Evolutionary conservation across 1,140 invertebrate species (phyloP).

Genomic region (Drosophila parabipectinata): DNA sequence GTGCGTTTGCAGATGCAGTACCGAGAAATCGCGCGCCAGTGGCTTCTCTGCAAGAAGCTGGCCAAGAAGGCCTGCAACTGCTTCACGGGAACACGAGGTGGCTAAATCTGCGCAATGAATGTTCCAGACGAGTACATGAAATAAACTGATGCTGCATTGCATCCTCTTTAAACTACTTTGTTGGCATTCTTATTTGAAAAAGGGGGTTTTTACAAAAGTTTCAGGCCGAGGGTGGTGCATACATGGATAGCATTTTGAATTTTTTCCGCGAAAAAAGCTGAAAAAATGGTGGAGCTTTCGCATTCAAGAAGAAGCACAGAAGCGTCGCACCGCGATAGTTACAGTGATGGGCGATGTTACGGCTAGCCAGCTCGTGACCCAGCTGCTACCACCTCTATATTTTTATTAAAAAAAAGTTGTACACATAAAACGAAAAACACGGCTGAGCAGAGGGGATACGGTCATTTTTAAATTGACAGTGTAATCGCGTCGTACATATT

Average conservation of each 20-base stretch:
- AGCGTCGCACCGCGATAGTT: background rate
- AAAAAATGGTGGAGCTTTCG: background rate
- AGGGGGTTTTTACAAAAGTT: too few species aligned
- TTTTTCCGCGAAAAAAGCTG: background rate
- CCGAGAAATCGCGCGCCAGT: background rate
- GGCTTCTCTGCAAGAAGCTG: background rate
- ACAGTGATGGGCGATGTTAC: background rate
- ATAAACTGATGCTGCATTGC: background rate
- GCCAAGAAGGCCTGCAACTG: background rate
- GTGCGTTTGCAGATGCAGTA: background rate
- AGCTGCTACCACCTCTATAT: constrained; percentile 18
- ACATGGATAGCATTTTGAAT: background rate
- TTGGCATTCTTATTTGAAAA: too few species aligned
- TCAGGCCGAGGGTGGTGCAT: too few species aligned
- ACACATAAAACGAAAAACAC: constrained; percentile 62
- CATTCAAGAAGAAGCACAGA: background rate
- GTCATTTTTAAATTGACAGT: constrained; percentile 58
- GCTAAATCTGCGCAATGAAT: background rate
- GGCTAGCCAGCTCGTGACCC: background rate
- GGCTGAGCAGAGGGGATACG: constrained; percentile 38
- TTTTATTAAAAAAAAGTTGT: constrained; percentile 26
- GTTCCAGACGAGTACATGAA: background rate
- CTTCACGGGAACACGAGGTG: background rate
- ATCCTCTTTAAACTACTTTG: background rate
- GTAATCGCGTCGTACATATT: constrained; percentile 13